Evolutionary conservation across 2,888 invertebrate genomes (phyloP).

Genomic region (Tetragonisca angustula): DNA sequence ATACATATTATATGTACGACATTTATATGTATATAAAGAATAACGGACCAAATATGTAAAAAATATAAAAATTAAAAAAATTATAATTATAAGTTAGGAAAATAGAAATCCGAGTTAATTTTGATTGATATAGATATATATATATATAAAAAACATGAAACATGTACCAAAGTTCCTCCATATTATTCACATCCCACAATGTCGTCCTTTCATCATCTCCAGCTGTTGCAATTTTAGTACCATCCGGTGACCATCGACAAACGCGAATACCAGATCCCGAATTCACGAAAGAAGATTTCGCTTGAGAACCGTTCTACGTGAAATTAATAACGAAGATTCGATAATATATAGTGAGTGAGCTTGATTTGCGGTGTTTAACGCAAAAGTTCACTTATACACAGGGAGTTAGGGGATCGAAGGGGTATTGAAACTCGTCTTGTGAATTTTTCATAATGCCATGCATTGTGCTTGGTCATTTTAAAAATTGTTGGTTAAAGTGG

Average conservation of each 20-base stretch:
- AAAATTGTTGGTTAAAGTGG: not conserved
- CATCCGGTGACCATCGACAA: constrained; percentile 88
- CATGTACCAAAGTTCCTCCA: constrained; percentile 86
- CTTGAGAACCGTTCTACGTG: constrained; percentile 84
- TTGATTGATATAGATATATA: not conserved
- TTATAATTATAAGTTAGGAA: too few relatives aligned
- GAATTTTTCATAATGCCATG: not conserved
- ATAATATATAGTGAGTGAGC: not conserved
- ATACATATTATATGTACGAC: not conserved
- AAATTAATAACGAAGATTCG: not conserved
- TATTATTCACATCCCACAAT: constrained; percentile 86
- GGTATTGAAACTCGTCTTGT: not conserved
- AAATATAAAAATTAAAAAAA: too few relatives aligned
- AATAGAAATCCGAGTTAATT: too few relatives aligned
- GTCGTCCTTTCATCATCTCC: constrained; percentile 89
- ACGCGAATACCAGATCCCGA: constrained; percentile 87
- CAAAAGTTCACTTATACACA: not conserved
- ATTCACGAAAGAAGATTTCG: constrained; percentile 84
- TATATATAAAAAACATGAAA: not conserved
- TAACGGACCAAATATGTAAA: not conserved
- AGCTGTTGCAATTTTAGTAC: constrained; percentile 86
- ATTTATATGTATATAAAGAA: not conserved
- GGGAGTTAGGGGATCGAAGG: not conserved
- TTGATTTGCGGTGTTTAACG: not conserved
- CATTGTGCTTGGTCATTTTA: not conserved